These are phyloP conservation scores for Aleiodes leptofemur DNA, from an alignment of 2,888 invertebrate species.

Conservation along the genomic window DNA sequence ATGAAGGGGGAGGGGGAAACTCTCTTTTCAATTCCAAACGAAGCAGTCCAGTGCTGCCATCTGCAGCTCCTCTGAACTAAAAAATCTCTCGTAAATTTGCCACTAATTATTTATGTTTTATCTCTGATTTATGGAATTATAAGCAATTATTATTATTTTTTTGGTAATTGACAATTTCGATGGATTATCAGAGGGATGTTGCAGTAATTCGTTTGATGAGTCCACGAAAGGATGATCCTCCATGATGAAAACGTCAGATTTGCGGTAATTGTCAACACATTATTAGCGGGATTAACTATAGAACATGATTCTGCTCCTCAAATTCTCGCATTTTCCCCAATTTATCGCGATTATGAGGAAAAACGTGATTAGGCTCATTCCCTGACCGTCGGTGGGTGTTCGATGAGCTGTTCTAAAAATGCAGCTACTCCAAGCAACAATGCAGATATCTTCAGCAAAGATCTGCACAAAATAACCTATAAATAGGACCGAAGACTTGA, in stretches of 20 bases:
- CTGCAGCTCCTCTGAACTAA: conserved; percentile 37
- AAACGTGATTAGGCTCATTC: not conserved
- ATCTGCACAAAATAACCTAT: not conserved
- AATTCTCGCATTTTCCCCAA: not conserved
- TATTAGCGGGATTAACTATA: conserved; percentile 3
- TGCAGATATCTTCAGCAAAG: not conserved
- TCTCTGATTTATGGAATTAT: not conserved
- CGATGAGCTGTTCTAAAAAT: not conserved
- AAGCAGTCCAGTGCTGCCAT: conserved; percentile 68
- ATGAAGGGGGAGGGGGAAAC: not conserved
- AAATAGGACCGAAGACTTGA: too few relatives aligned
- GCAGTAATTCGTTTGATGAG: not conserved
- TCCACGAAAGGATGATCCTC: conserved; percentile 6
- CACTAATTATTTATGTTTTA: not conserved
- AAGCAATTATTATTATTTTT: not conserved
- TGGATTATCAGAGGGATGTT: conserved; percentile 1
- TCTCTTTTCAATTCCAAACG: conserved; percentile 54
- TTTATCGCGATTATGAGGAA: not conserved
- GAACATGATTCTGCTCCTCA: not conserved
- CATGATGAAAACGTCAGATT: conserved; percentile 24
- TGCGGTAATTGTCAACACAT: conserved; percentile 19
- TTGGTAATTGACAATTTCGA: not conserved
- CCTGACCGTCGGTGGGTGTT: not conserved
- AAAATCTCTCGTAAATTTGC: not conserved
- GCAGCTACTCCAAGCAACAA: not conserved